phyloP scores from a whole-genome alignment of 2,888 invertebrate genomes.

The Archips xylosteana region DNA sequence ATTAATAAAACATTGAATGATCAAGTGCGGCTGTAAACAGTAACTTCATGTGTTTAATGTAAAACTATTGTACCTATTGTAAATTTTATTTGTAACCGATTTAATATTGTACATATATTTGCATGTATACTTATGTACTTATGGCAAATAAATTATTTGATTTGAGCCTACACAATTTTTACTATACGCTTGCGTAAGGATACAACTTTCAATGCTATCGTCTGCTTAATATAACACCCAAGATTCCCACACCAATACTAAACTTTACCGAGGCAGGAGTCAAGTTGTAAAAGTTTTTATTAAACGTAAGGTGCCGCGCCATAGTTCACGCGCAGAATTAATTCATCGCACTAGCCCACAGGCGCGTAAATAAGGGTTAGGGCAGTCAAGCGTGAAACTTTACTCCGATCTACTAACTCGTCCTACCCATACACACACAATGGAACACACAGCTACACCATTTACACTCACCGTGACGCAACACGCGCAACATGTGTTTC shows the following conservation, averaged over 20 bases:
- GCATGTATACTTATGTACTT: too few relatives aligned
- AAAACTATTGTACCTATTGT: too few relatives aligned
- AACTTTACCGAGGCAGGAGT: neutral
- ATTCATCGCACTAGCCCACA: conserved; percentile 45
- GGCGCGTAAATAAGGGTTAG: conserved; percentile 56
- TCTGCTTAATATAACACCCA: neutral
- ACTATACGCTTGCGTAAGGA: too few relatives aligned
- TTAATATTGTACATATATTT: too few relatives aligned
- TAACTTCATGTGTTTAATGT: too few relatives aligned
- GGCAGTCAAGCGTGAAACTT: conserved; percentile 45
- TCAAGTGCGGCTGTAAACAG: too few relatives aligned
- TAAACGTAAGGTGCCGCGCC: conserved; percentile 15
- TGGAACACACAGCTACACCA: conserved; percentile 45
- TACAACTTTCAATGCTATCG: neutral
- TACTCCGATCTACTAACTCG: conserved; percentile 44
- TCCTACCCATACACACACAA: conserved; percentile 12
- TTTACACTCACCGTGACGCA: conserved; percentile 47
- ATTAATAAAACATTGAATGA: too few relatives aligned
- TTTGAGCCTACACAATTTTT: too few relatives aligned
- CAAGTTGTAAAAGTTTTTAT: conserved; percentile 7
- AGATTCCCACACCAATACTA: conserved; percentile 9
- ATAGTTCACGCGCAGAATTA: conserved; percentile 45
- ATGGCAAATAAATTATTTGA: too few relatives aligned
- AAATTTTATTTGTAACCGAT: too few relatives aligned
- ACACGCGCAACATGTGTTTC: conserved; percentile 41